Conservation (phyloP, 1,140 invertebrate species). For the Dolichoris vasculosae region DNA sequence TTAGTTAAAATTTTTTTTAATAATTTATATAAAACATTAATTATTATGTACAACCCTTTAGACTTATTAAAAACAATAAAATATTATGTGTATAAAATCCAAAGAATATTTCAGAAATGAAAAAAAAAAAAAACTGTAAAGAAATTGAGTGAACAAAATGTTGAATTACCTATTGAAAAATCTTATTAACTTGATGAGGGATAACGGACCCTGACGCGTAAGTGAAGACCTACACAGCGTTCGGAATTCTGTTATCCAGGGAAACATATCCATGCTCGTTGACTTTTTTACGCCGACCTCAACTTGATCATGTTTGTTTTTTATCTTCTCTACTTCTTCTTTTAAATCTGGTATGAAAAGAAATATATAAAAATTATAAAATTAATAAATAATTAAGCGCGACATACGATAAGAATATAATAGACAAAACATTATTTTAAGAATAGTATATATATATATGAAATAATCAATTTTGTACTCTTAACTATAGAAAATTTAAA, state of each 20-base stretch:
- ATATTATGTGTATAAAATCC: no score
- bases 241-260: slow-evolving; percentile 53
- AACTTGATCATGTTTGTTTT: slow-evolving; percentile 5
- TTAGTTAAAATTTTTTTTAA: no score
- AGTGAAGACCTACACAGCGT: slow-evolving; percentile 27
- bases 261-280: slow-evolving; percentile 44
- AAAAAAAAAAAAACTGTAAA: background rate
- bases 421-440: background rate
- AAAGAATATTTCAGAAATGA: no score
- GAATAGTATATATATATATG: background rate
- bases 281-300: slow-evolving; percentile 32
- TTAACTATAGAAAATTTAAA: no score
- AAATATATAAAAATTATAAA: slow-evolving; percentile 4
- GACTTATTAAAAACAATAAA: no score
- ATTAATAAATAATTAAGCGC: background rate
- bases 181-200: slow-evolving; percentile 50
- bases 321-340: slow-evolving; percentile 27
- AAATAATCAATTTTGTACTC: background rate
- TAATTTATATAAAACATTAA: no score
- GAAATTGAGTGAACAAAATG: background rate
- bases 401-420: background rate
- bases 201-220: background rate
- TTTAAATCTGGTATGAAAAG: slow-evolving; percentile 26
- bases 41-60: no score
- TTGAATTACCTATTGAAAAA: slow-evolving; percentile 54